Evolutionary conservation across 1,140 invertebrate genomes (phyloP).

Genomic region (Polyergus mexicanus): DNA sequence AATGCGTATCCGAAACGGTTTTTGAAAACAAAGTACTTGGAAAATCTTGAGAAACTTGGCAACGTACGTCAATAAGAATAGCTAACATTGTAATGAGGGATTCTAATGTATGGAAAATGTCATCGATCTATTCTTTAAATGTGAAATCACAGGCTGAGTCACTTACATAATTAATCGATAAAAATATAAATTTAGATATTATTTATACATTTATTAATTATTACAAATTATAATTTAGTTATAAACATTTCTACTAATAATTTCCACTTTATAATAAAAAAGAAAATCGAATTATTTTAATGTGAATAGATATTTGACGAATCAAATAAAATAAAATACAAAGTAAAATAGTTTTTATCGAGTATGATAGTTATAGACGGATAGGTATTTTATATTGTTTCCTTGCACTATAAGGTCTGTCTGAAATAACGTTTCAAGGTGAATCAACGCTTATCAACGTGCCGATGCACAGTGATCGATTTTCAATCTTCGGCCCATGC

Average conservation of each 20-base stretch:
- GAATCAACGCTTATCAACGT: constrained; percentile 24
- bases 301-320: background rate
- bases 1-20: constrained; percentile 49
- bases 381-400: constrained; percentile 20
- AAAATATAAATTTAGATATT: too few species aligned
- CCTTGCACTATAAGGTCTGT: constrained; percentile 19
- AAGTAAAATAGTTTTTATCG: background rate
- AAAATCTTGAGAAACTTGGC: constrained; percentile 30
- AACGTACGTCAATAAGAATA: constrained; percentile 24
- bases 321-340: background rate
- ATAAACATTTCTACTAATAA: background rate
- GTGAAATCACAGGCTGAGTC: background rate
- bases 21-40: constrained; percentile 33
- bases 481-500: background rate
- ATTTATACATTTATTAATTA: background rate
- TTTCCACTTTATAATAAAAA: background rate
- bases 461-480: constrained; percentile 43
- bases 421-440: constrained; percentile 57
- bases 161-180: background rate
- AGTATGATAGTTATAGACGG: background rate
- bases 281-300: background rate
- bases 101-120: constrained; percentile 8
- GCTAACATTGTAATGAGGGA: background rate
- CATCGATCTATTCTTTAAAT: background rate
- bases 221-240: background rate